Percentiles rank a stretch among this genome's conserved stretches.
Evolutionary conservation across 1,140 invertebrate species (phyloP).

Genomic region (Drosophila busckii): DNA sequence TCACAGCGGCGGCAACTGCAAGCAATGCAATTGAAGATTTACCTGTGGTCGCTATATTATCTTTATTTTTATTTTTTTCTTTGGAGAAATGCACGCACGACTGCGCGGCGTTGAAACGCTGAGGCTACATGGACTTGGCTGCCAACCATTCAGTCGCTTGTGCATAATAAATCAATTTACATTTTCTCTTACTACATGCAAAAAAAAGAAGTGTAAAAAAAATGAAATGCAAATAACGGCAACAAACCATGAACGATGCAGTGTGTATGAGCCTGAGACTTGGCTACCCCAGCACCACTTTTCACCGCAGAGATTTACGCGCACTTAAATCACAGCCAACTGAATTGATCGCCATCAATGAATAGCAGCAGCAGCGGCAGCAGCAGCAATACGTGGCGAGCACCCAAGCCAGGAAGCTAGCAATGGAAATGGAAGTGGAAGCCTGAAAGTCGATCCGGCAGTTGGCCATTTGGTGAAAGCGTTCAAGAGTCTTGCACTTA

Average conservation of each 20-base stretch:
- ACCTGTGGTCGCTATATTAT: constrained; percentile 19
- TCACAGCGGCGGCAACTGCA: constrained; percentile 29
- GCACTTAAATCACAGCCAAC: constrained; percentile 63
- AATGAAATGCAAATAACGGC: constrained; percentile 66
- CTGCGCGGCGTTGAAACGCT: constrained; percentile 1
- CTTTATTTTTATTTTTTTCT: constrained; percentile 3
- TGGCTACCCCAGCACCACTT: constrained; percentile 29
- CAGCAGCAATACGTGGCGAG: no score
- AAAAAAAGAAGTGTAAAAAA: no score
- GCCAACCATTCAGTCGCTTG: constrained; percentile 55
- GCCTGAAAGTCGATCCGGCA: constrained; percentile 7
- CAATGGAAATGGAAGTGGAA: not conserved
- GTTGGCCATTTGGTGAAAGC: constrained; percentile 30
- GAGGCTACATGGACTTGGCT: constrained; percentile 12
- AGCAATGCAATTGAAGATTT: constrained; percentile 39
- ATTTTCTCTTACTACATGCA: constrained; percentile 63
- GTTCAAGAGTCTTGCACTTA: constrained; percentile 44
- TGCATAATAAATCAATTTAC: constrained; percentile 73
- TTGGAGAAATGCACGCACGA: constrained; percentile 26
- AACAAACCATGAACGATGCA: constrained; percentile 51
- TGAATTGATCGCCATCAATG: constrained; percentile 64
- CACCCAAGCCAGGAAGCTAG: constrained; percentile 4
- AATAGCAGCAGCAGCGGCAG: constrained; percentile 6
- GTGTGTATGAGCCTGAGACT: not conserved
- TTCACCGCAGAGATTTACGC: constrained; percentile 67